Percentiles rank a stretch among this genome's conserved stretches.
These are phyloP conservation scores for Leptinotarsa tumamoca DNA, from an alignment of 2,888 invertebrate species.

Conservation along the genomic window DNA sequence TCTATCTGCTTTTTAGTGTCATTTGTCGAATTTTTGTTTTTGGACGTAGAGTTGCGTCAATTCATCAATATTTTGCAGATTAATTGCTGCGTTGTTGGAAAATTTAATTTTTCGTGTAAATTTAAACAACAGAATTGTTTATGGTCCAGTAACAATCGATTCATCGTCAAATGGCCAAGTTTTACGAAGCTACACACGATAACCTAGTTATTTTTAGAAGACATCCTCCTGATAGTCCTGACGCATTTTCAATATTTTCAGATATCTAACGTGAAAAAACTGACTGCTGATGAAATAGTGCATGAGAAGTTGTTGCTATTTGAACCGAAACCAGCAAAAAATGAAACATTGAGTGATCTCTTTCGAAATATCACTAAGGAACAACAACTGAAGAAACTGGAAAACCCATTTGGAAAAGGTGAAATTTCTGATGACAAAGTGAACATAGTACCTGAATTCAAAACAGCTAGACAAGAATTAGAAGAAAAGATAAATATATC, in stretches of 20 bases:
- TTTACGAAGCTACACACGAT: constrained; percentile 41
- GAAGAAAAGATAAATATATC: constrained; percentile 31
- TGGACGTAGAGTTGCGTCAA: constrained; percentile 8
- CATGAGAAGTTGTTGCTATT: constrained; percentile 71
- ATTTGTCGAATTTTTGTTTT: constrained; percentile 15
- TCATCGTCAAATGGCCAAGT: constrained; percentile 44
- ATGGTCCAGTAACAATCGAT: constrained; percentile 10
- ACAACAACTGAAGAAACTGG: constrained; percentile 47
- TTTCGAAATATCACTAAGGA: constrained; percentile 64
- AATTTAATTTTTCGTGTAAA: not conserved
- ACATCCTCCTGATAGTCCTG: constrained; percentile 47
- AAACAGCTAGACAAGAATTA: constrained; percentile 48
- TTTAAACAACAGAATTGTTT: not conserved
- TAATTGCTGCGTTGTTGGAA: constrained; percentile 5
- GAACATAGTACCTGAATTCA: constrained; percentile 37
- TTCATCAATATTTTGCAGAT: constrained; percentile 15
- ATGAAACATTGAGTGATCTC: constrained; percentile 68
- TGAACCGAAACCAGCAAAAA: constrained; percentile 68
- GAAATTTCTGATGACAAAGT: constrained; percentile 19
- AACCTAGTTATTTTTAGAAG: constrained; percentile 55
- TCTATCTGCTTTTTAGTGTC: not conserved
- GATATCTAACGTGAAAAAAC: constrained; percentile 74
- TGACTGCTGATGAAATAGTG: constrained; percentile 67
- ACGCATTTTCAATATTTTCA: constrained; percentile 62
- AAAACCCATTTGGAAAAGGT: constrained; percentile 29